Evolutionary conservation across 2,888 invertebrate species (phyloP), one percentile per base, ranked within the genome.

Genomic region (Eristalinus sepulchralis): DNA sequence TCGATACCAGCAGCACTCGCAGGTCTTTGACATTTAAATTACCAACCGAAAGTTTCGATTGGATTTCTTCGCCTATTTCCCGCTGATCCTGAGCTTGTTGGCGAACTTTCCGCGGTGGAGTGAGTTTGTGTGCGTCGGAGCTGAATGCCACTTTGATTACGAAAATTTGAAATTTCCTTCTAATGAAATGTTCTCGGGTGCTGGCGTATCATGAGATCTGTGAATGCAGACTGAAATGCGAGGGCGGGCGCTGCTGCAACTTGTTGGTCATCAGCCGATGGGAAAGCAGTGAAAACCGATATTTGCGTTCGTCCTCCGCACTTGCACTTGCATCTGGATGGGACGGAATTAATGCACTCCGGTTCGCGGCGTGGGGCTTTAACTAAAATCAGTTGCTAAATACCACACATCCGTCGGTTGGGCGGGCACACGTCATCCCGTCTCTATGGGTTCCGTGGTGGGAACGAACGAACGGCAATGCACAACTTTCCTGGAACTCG

Each of bases 11-110:
- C 70, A 63, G 34, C 77, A 70, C 47, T 70, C 62, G 55, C 64
- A 64, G 60, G 60, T 62, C 47, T 80, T 80, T 73, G 80, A 72
- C 66, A 80, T 80, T 80, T 39, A 73, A 80, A 80, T 80, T 80
- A 67, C 72, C 66, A 67, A 39, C 39, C 57, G 24, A 80, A 79
- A 80, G 72, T 80, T 80, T 79, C 71, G 71, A 62, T 80, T 80
- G 67, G 67, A 73, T 80, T 72, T 62, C 73, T 63, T 81, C 24
- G 57, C 75, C 64, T 60, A 67, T 60, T 31, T 66, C 33, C 53
- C 11, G 20, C 33, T 47, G 59, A 57, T 59, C 24, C 24, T 27
- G 24, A 10, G 13, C 34, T 17, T 17, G 62, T 17, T 34, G 31
- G 31, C 17, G 34, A 24, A 22, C 22, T 57, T 57, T 4, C 2